A percentile compares a stretch with the other conserved stretches of the same genome.
Evolutionary conservation across 2,888 invertebrate genomes (phyloP).

Genomic region (Brachypalpus laphriformis): DNA sequence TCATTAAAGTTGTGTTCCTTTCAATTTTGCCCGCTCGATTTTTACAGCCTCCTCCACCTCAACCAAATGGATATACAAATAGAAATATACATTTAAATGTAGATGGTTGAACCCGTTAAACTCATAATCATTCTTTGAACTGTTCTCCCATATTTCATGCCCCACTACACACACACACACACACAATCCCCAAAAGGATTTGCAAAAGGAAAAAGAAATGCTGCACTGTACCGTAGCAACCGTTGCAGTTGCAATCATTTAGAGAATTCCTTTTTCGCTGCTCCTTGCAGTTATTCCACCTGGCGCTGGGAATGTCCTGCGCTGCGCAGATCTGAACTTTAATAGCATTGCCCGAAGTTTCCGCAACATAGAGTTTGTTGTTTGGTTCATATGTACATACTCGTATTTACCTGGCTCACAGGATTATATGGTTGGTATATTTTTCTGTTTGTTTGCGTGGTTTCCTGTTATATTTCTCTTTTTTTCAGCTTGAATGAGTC

Average conservation of each 20-base stretch:
- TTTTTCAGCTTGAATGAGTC: constrained; percentile 24
- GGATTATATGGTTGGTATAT: constrained; percentile 1
- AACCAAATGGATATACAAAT: constrained; percentile 43
- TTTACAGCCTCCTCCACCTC: background rate
- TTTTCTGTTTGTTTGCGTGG: constrained; percentile 23
- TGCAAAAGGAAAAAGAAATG: no score
- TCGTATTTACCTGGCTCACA: background rate
- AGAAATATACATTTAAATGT: constrained; percentile 16
- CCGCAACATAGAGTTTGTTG: constrained; percentile 37
- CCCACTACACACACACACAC: background rate
- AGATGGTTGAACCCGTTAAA: constrained; percentile 49
- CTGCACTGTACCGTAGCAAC: constrained; percentile 3
- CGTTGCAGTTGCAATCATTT: constrained; percentile 12
- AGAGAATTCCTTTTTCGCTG: background rate
- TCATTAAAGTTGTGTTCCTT: background rate
- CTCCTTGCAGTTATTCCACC: constrained; percentile 31
- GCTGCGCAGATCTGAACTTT: constrained; percentile 56
- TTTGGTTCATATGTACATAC: constrained; percentile 3
- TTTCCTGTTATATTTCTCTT: constrained; percentile 9
- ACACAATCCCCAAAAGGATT: constrained; percentile 45
- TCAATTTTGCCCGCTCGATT: constrained; percentile 1
- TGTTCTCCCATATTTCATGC: constrained; percentile 22
- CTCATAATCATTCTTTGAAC: constrained; percentile 49
- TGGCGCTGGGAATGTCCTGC: constrained; percentile 48
- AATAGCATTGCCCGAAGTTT: constrained; percentile 50